Percentiles rank a stretch among this genome's conserved stretches.
These are phyloP conservation scores for Automeris io DNA, from an alignment of 2,888 invertebrate species.

Conservation along the genomic window DNA sequence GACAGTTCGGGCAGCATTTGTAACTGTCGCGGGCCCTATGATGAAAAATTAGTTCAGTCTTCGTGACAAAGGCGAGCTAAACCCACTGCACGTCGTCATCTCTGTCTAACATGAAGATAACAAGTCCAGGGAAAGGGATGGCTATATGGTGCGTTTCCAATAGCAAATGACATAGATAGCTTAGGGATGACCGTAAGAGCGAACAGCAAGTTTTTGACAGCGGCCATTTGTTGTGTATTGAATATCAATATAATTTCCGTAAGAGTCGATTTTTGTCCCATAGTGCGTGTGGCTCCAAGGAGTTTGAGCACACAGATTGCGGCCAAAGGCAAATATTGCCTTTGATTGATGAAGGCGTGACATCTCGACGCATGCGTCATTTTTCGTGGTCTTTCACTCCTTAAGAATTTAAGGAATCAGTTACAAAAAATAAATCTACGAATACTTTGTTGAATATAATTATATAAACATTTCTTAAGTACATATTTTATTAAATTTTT, in stretches of 20 bases:
- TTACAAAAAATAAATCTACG: background rate
- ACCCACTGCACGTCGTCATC: constrained; percentile 61
- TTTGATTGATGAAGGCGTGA: constrained; percentile 60
- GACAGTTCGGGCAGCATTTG: constrained; percentile 77
- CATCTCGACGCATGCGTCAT: constrained; percentile 39
- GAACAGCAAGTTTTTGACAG: constrained; percentile 78
- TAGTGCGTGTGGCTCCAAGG: constrained; percentile 58
- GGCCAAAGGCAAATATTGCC: constrained; percentile 70
- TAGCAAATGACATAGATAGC: constrained; percentile 76
- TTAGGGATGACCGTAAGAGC: constrained; percentile 77
- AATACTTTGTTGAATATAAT: too few relatives aligned
- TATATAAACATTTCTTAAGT: too few relatives aligned
- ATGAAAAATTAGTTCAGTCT: constrained; percentile 78
- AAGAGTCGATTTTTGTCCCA: constrained; percentile 73
- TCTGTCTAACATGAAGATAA: constrained; percentile 40
- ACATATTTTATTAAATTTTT: too few relatives aligned
- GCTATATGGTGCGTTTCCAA: constrained; percentile 61
- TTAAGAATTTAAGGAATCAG: background rate
- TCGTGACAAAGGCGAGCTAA: constrained; percentile 74
- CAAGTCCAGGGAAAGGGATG: constrained; percentile 38
- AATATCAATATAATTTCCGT: constrained; percentile 78
- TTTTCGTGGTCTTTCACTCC: background rate
- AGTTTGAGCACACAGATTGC: constrained; percentile 72
- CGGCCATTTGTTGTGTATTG: constrained; percentile 76
- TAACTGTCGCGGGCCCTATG: constrained; percentile 77